Base-by-base conservation (phyloP, 2,113 vertebrate species). In the Brachyistius frenatus region DNA sequence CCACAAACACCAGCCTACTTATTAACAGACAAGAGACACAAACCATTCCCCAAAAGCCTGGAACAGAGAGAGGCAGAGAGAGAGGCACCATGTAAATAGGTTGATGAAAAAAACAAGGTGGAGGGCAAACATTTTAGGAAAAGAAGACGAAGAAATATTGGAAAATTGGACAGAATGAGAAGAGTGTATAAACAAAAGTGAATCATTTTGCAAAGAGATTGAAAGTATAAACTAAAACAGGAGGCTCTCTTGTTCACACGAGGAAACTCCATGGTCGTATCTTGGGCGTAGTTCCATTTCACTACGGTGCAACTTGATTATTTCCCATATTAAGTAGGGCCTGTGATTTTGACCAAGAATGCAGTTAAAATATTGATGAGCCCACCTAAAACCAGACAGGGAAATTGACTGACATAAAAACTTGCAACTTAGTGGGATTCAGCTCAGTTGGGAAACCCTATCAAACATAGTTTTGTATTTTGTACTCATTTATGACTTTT, bases 1-100 rank as follows among this genome's bases (percentile, higher is more conserved):
- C 62, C 66, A 88, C 52, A 58, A 54, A 72, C 36, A 72, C 75
- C 76, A 63, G 66, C 58, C 66, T 58, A 66, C 74, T 88, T 83
- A 83, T 85, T 72, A 76, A 78, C 53, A 69, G 61, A 90, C 80
- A 82, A 81, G 76, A 73, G 32, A 74, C 37, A 62, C 41, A 76
- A 31, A 66, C 46, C 33, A 15, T 36, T 54, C 23, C 35, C 50
- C 76, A 55, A 80, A 65, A 63, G 52, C 44, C 33, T 35, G 50
- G 30, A 58, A 76, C 60, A 78, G 39, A 44, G 10, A 44, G 41
- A 44, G 41, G 10, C 9, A 44, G 2, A 44, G 41, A 44, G 10
- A 44, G 41, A 1, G 41, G 9, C 32, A 52, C 56, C 13, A 66
- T 78, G 13, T 67, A 66, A 58, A 76, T 46, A 46, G 70, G 47